Percentiles rank a stretch among this genome's conserved stretches.
Evolutionary conservation across 2,113 vertebrate species (phyloP).

Genomic region (Elephas maximus): DNA sequence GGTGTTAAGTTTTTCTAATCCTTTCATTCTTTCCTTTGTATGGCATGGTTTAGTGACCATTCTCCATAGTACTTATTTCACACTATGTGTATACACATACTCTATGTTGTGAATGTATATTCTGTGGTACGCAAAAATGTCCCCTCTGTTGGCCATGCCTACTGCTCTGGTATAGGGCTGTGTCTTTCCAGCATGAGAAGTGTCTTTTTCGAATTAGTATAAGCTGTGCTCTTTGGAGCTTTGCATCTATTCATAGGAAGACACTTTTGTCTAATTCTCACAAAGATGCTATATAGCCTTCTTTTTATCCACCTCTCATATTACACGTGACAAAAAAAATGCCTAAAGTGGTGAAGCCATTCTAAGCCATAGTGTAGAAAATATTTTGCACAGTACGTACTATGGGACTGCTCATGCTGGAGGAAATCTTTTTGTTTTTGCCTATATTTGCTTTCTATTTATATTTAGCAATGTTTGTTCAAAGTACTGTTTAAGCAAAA

Average conservation of each 20-base stretch:
- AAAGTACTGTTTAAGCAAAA: neutral
- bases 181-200: neutral
- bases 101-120: neutral
- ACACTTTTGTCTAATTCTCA: neutral
- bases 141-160: neutral
- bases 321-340: neutral
- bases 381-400: neutral
- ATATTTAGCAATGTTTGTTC: neutral
- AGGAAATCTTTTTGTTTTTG: neutral
- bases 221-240: neutral
- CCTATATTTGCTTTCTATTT: neutral
- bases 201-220: neutral
- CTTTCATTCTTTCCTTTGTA: neutral
- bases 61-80: neutral
- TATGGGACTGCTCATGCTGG: neutral
- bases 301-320: neutral
- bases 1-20: neutral
- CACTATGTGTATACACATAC: neutral
- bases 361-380: neutral
- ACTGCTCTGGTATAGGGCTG: neutral
- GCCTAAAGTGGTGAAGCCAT: neutral
- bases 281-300: neutral
- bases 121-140: neutral
- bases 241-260: neutral
- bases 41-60: neutral